Evolutionary conservation across 2,113 vertebrate species (phyloP).

Genomic region (Semicossyphus pulcher): DNA sequence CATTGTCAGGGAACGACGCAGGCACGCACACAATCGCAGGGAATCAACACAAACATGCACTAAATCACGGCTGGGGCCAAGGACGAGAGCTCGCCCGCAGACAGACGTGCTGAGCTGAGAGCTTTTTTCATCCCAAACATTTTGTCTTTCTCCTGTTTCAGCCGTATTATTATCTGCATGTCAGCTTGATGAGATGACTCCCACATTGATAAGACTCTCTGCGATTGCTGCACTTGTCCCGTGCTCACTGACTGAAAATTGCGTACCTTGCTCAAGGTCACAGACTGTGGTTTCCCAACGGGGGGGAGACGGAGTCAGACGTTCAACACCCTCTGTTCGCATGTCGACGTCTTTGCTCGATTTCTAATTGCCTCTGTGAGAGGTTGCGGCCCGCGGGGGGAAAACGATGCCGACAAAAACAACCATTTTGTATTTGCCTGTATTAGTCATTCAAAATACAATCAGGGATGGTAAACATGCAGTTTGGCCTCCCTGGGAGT

Average conservation of each 20-base stretch:
- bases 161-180: conserved; percentile 63
- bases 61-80: conserved; percentile 38
- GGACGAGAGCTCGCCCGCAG: conserved; percentile 27
- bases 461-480: conserved; percentile 61
- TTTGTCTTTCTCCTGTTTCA: conserved; percentile 56
- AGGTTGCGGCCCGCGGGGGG: conserved; percentile 46
- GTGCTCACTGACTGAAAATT: conserved; percentile 52
- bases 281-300: conserved; percentile 48
- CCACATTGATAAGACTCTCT: conserved; percentile 42
- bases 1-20: conserved; percentile 1
- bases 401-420: conserved; percentile 22
- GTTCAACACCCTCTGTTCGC: conserved; percentile 29
- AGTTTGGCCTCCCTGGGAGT: conserved; percentile 54
- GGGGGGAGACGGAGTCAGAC: conserved; percentile 33
- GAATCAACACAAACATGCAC: conserved; percentile 26
- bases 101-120: conserved; percentile 41
- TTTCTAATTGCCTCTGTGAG: conserved; percentile 65
- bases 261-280: conserved; percentile 68
- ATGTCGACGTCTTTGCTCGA: conserved; percentile 37
- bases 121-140: conserved; percentile 29
- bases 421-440: conserved; percentile 53
- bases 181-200: conserved; percentile 66
- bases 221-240: conserved; percentile 52
- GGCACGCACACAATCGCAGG: conserved; percentile 10
- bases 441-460: conserved; percentile 60